These are phyloP conservation scores for Falco berigora DNA, from an alignment of 2,797 vertebrate species.

Conservation along the genomic window DNA sequence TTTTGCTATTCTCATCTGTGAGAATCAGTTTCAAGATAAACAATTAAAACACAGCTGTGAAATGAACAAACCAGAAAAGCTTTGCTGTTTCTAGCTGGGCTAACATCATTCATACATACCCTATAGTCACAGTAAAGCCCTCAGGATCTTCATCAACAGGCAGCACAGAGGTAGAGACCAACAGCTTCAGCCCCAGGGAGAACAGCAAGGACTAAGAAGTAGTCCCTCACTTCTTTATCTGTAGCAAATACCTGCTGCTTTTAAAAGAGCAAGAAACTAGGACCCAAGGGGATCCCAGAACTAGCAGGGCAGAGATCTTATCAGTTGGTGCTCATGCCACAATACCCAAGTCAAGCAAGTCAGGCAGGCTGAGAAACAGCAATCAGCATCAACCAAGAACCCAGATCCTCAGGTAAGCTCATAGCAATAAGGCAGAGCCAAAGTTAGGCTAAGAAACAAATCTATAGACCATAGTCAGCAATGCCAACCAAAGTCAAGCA, in stretches of 20 bases:
- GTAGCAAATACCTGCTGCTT: background rate
- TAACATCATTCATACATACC: background rate
- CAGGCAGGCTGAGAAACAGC: background rate
- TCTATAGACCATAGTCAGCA: fast-evolving
- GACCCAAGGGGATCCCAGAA: background rate
- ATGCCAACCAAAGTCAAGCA: fast-evolving
- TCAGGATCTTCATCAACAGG: background rate
- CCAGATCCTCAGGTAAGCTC: background rate
- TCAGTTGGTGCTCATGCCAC: background rate
- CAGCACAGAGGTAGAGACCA: fast-evolving
- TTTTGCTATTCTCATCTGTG: background rate
- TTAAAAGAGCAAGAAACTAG: background rate
- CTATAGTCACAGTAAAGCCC: background rate
- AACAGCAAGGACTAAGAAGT: background rate
- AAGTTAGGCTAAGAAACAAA: fast-evolving
- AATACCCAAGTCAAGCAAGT: background rate
- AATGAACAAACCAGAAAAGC: background rate
- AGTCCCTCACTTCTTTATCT: background rate
- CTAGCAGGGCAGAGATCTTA: background rate
- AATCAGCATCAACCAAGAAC: background rate
- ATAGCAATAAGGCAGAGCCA: fast-evolving
- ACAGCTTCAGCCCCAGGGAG: background rate
- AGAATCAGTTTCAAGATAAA: background rate
- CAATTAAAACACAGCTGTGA: background rate
- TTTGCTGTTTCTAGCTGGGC: background rate